Evolutionary conservation across 2,888 invertebrate genomes (phyloP).

Genomic region (Caenorhabditis plicata): DNA sequence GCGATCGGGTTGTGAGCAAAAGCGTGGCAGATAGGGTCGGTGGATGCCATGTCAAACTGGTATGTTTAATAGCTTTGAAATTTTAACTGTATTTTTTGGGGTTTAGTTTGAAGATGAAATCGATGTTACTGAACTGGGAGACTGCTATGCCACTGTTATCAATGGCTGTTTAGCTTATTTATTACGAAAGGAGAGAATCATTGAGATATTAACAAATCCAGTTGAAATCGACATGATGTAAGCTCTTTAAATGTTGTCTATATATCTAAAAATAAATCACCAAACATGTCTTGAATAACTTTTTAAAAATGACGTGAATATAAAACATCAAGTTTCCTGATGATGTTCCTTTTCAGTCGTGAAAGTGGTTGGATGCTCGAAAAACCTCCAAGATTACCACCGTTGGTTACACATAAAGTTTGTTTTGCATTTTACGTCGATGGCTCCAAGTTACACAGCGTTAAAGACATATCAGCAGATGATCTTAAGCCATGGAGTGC

Average conservation of each 20-base stretch:
- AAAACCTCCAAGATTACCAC: conserved; percentile 47
- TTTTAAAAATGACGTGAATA: background rate
- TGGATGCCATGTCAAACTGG: conserved; percentile 36
- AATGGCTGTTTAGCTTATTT: conserved; percentile 40
- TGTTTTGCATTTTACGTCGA: conserved; percentile 48
- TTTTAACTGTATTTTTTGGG: background rate
- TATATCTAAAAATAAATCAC: background rate
- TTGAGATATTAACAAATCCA: conserved; percentile 35
- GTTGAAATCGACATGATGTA: conserved; percentile 30
- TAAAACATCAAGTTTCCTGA: too few species aligned
- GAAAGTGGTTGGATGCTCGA: conserved; percentile 41
- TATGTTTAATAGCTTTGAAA: conserved; percentile 6
- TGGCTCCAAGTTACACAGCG: conserved; percentile 19
- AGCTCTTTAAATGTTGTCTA: background rate
- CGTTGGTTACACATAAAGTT: conserved; percentile 34
- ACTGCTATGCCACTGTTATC: conserved; percentile 43
- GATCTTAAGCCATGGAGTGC: conserved; percentile 47
- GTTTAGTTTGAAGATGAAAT: conserved; percentile 44
- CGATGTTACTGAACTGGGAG: conserved; percentile 38
- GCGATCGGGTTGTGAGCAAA: conserved; percentile 39
- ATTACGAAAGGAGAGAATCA: conserved; percentile 41
- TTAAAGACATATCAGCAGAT: conserved; percentile 38
- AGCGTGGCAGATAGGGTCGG: conserved; percentile 28
- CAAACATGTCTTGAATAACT: too few species aligned
- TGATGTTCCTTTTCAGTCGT: conserved; percentile 22